Base-by-base conservation (phyloP, 30 jellyfish, hydroid and myxozoan genomes). In the Catostylus mosaicus region DNA sequence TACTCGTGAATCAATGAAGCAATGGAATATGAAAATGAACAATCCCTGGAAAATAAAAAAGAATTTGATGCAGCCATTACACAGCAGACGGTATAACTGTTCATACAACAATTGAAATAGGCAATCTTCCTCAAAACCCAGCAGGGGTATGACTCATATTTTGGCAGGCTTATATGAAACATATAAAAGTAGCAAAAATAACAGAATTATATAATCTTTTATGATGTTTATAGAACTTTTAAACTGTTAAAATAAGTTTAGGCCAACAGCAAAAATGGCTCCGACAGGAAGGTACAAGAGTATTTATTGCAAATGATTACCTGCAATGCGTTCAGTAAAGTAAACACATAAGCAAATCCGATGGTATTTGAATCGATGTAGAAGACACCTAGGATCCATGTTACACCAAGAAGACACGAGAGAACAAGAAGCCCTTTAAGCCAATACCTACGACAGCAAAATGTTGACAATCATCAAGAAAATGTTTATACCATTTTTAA, bases 321-420 rank as follows among this genome's bases (percentile, higher is more conserved):
- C 96, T 90, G 97, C 80, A 90, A 50, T 7, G 97, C 97, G 73
- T 90, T 90, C 34, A 83, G 95, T 14, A 90, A 67, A 80, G 88
- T 90, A 75, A 90, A 90, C 33, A 85, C 69, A 75, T 90, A 90
- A 20, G 97, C 97, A 73, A 90, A 85, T 61, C 56, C 93, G 32
- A 90, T 46, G 19, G 97, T 81, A 43, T 75, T 63, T 67, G 90
- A 30, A 60, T 84, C 85, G n/a, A 90, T 76, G 67, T 90, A 84
- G 40, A 90, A 80, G 27, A 90, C 72, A 1, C 97, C 97, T 72
- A 90, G 67, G 12, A 90, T 68, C 97, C 97, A 90, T 32, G 97
- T 90, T 60, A 84, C 93, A 19, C 97, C 97, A 29, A 90, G 89
- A 0, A 90, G 77, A 62, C 94, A 90, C 32, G 90, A 75, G 68